Evolutionary conservation across 1,140 invertebrate species (phyloP), one percentile per base, ranked within the genome.

Genomic region (Vanessa tameamea): DNA sequence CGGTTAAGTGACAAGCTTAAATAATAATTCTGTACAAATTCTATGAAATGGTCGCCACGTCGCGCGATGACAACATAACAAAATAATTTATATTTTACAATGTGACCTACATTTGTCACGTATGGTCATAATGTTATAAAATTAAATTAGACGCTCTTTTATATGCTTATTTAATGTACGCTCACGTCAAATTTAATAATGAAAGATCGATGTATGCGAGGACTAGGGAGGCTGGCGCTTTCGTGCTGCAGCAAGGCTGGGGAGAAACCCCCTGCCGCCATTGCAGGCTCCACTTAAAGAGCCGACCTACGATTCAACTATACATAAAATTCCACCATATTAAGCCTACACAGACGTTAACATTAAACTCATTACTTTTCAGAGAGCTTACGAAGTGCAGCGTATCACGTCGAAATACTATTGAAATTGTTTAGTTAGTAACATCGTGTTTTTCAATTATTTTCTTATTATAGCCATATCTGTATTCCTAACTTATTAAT

Each of bases 271-370:
- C 82, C 81, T 69, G 63, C 66, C 83, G 76, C 82, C 78, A 81
- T 80, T 78, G 79, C 79, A 81, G 80, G 73, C 75, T 79, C 64
- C 78, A 78, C 84, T 84, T 72, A 72, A 79, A 80, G 72, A 75
- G 76, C 75, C 81, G 70, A 79, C 71, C 76, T 75, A 75, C 80
- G 74, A 77, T 80, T 81, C 78, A 78, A 80, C 78, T 84, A 78
- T 78, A 83, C 76, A 75, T 82, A 73, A 81, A 84, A 79, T 79
- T 78, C 73, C 78, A 81, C 76, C 67, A 75, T 77, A 69, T 72
- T 77, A 72, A 82, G 76, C 77, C 78, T 77, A 77, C 77, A 78
- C 76, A 78, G 79, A 73, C 80, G 69, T 61, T 61, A 73, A 64
- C 72, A 79, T 80, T 77, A 78, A 79, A 82, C 71, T 78, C 76